Conservation (phyloP, 2,888 invertebrate species). For the Agriopis aurantiaria region DNA sequence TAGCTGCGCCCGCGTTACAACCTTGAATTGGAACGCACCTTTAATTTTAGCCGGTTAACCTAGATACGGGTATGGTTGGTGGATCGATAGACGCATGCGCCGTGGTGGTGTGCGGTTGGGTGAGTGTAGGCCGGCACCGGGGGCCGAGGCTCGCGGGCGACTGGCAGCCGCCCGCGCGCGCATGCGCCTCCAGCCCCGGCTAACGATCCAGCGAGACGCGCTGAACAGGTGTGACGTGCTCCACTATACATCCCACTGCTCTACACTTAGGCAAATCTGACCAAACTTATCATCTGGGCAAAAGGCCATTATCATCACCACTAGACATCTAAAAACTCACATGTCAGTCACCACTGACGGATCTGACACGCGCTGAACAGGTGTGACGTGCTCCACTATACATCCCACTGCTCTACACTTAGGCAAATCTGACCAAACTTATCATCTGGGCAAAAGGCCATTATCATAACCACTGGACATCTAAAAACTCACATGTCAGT, state of each 20-base stretch:
- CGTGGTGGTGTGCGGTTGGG: conserved; percentile 64
- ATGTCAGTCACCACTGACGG: no score
- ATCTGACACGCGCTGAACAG: conserved; percentile 43
- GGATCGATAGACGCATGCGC: conserved; percentile 83
- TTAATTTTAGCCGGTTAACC: conserved; percentile 86
- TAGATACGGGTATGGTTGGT: conserved; percentile 68
- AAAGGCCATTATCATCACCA: no score
- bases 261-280: background rate
- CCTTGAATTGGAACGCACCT: conserved; percentile 85
- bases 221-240: conserved; percentile 48
- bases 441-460: no score
- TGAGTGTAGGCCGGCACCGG: conserved; percentile 58
- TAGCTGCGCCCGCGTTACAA: conserved; percentile 82
- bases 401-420: background rate
- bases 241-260: background rate
- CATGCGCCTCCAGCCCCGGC: conserved; percentile 49
- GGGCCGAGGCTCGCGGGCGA: conserved; percentile 64
- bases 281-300: background rate
- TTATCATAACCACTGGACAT: no score
- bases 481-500: no score
- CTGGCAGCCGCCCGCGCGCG: conserved; percentile 58
- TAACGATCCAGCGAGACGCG: conserved; percentile 52
- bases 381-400: conserved; percentile 32
- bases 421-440: background rate
- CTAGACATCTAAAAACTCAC: no score